A percentile compares a stretch with the other conserved stretches of the same genome.
Evolutionary conservation across 2,113 vertebrate genomes (phyloP).

Genomic region (Chaetops frenatus): DNA sequence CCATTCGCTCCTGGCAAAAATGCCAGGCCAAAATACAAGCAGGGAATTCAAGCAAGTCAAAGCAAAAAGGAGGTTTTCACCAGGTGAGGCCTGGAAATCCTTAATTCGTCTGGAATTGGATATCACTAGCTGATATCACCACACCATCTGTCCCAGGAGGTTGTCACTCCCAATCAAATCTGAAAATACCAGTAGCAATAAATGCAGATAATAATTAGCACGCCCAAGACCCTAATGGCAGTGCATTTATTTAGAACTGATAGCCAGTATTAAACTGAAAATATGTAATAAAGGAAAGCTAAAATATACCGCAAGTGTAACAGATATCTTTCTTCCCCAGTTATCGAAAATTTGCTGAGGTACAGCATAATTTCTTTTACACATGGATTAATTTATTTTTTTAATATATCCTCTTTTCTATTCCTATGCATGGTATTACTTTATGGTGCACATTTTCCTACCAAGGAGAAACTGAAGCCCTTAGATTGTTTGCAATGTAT

Average conservation of each 20-base stretch:
- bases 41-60: not conserved
- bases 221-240: not conserved
- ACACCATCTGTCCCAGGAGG: not conserved
- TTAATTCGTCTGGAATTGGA: not conserved
- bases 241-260: not conserved
- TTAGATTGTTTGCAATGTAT: not conserved
- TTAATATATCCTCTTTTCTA: not conserved
- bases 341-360: not conserved
- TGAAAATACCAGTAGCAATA: not conserved
- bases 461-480: not conserved
- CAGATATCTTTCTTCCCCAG: not conserved
- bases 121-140: not conserved
- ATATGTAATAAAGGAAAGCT: not conserved
- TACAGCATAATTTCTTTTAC: not conserved
- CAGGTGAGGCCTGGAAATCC: not conserved
- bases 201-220: not conserved
- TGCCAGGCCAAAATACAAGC: not conserved
- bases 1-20: accelerated
- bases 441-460: not conserved
- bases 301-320: not conserved
- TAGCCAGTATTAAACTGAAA: not conserved
- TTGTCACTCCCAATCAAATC: not conserved
- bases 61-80: not conserved
- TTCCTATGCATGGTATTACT: not conserved
- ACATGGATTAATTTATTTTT: not conserved